Conservation (phyloP, 2,888 invertebrate genomes). For the Pteria penguin region DNA sequence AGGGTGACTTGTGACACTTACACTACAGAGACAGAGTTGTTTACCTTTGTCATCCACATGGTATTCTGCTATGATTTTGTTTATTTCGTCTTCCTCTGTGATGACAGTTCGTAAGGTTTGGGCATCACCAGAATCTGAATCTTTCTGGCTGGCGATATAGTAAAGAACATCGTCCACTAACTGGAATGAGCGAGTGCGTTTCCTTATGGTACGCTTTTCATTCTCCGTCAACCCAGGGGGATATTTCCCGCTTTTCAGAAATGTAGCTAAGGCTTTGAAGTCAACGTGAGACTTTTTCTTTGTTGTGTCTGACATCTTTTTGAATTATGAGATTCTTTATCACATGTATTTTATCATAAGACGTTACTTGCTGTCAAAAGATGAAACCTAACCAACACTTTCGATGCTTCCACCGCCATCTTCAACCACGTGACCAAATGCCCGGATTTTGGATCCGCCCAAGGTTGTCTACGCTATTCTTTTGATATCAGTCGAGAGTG, state of each 20-base stretch:
- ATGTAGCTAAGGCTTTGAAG: slow-evolving; percentile 8
- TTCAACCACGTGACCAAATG: slow-evolving; percentile 25
- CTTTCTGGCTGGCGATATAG: slow-evolving; percentile 30
- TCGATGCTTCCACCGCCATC: slow-evolving; percentile 14
- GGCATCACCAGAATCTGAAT: slow-evolving; percentile 7
- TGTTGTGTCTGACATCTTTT: background rate
- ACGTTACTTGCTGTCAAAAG: too few relatives aligned
- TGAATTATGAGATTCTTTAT: too few relatives aligned
- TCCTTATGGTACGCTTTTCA: slow-evolving; percentile 58
- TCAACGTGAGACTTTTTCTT: background rate
- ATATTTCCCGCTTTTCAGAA: slow-evolving; percentile 39
- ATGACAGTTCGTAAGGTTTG: slow-evolving; percentile 9
- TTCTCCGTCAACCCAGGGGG: slow-evolving; percentile 39
- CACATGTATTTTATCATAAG: too few relatives aligned
- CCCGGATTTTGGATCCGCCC: slow-evolving; percentile 32
- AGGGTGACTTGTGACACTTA: too few relatives aligned
- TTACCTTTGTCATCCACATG: slow-evolving; percentile 36
- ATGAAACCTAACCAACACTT: too few relatives aligned
- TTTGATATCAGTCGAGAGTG: too few relatives aligned
- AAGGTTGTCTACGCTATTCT: too few relatives aligned
- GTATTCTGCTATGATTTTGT: slow-evolving; percentile 25
- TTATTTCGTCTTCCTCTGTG: slow-evolving; percentile 36
- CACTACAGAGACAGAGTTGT: too few relatives aligned
- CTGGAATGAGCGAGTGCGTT: slow-evolving; percentile 59
- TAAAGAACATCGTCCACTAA: slow-evolving; percentile 43